Conservation (phyloP, 2,888 invertebrate species). For the Conus canariensis region DNA sequence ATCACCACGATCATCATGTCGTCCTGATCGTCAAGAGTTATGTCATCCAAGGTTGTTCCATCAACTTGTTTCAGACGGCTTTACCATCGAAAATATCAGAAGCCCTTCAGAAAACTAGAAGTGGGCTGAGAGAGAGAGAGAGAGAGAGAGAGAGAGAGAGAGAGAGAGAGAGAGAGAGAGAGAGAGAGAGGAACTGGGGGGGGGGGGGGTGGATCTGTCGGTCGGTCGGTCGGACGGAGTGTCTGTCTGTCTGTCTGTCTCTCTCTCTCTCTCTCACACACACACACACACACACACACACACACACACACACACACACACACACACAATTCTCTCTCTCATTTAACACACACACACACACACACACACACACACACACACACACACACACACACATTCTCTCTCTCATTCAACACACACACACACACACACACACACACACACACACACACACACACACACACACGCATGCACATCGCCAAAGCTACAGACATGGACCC, state of each 20-base stretch:
- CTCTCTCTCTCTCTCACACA: not conserved
- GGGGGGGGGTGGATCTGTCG: no score
- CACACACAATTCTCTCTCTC: not conserved
- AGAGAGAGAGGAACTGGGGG: no score
- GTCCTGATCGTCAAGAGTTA: no score
- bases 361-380: conserved; percentile 18
- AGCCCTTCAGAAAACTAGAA: no score
- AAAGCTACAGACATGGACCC: not conserved
- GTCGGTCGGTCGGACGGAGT: not conserved
- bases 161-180: no score
- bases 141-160: no score
- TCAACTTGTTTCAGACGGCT: no score
- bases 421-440: conserved; percentile 6
- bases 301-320: conserved; percentile 4
- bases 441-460: not conserved
- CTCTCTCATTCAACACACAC: not conserved
- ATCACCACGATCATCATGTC: no score
- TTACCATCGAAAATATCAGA: no score
- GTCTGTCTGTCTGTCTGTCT: not conserved
- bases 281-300: conserved; percentile 5
- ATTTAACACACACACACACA: not conserved
- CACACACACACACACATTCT: not conserved
- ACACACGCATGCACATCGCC: not conserved
- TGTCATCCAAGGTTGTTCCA: no score
- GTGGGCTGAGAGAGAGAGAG: no score